phyloP scores from a whole-genome alignment of 2,888 invertebrate genomes.

The Zhuqinia jingwanae region DNA sequence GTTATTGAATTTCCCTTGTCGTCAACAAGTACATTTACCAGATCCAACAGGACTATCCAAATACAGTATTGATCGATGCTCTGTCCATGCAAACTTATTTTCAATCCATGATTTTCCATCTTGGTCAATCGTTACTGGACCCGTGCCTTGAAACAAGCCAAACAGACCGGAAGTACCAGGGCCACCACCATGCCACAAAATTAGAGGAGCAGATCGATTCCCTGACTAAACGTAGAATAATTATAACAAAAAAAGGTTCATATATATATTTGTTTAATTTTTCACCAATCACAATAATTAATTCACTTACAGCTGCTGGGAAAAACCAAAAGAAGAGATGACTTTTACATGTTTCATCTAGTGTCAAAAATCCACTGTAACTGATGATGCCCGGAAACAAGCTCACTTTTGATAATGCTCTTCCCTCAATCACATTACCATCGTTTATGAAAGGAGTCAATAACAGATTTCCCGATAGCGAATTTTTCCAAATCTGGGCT shows the following conservation, averaged over 20 bases:
- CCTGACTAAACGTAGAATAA: conserved; percentile 46
- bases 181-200: conserved; percentile 85
- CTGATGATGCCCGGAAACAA: conserved; percentile 83
- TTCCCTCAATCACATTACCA: conserved; percentile 86
- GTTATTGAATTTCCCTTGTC: background rate
- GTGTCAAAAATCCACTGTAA: conserved; percentile 92
- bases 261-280: too few species aligned
- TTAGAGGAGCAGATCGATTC: conserved; percentile 79
- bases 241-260: background rate
- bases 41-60: conserved; percentile 96
- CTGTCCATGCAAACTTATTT: conserved; percentile 88
- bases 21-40: conserved; percentile 75
- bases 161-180: conserved; percentile 84
- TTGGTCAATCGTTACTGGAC: conserved; percentile 83
- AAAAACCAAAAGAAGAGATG: conserved; percentile 97
- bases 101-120: conserved; percentile 83
- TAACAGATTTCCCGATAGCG: conserved; percentile 82
- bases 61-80: conserved; percentile 90
- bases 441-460: conserved; percentile 88
- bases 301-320: conserved; percentile 85
- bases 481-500: conserved; percentile 19
- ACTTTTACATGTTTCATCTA: conserved; percentile 88
- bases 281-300: too few species aligned
- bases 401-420: conserved; percentile 80
- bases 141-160: conserved; percentile 84